A percentile compares a stretch with the other conserved stretches of the same genome.
Evolutionary conservation across 1,140 invertebrate species (phyloP).

Genomic region (Drosophila teissieri): DNA sequence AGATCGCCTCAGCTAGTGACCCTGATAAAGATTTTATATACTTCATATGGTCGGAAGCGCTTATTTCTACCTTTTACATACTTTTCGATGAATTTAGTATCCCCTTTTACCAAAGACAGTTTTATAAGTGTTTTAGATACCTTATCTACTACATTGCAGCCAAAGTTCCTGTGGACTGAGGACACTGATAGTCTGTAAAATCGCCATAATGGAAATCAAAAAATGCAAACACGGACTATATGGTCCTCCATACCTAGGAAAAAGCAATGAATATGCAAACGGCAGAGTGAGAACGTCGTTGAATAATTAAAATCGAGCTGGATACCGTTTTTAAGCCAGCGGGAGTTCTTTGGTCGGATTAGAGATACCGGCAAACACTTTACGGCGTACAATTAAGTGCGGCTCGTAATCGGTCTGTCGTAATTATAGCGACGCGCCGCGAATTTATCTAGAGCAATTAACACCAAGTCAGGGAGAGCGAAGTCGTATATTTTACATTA

Average conservation of each 20-base stretch:
- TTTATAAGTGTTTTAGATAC: constrained; percentile 40
- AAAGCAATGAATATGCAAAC: constrained; percentile 72
- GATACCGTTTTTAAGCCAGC: constrained; percentile 21
- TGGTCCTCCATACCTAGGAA: background rate
- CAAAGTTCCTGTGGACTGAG: constrained; percentile 44
- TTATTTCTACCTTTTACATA: too few species aligned
- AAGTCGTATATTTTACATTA: constrained; percentile 68
- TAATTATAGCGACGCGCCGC: constrained; percentile 75
- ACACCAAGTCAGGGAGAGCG: constrained; percentile 43
- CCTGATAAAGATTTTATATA: too few species aligned
- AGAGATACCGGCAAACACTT: constrained; percentile 62
- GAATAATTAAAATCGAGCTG: constrained; percentile 77
- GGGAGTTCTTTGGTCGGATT: constrained; percentile 30
- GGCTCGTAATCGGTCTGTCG: constrained; percentile 75
- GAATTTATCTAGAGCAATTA: constrained; percentile 79
- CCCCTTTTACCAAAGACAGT: background rate
- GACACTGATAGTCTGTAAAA: constrained; percentile 26
- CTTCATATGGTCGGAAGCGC: too few species aligned
- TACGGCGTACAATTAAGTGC: constrained; percentile 76
- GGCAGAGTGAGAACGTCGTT: constrained; percentile 48
- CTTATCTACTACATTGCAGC: constrained; percentile 67
- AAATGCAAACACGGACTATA: constrained; percentile 7
- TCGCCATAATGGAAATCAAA: constrained; percentile 72
- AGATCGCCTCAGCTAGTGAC: too few species aligned
- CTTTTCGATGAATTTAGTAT: too few species aligned